Evolutionary conservation across 2,797 vertebrate genomes (phyloP), one percentile per base, ranked within the genome.

Genomic region (Pseudomugil gertrudae): DNA sequence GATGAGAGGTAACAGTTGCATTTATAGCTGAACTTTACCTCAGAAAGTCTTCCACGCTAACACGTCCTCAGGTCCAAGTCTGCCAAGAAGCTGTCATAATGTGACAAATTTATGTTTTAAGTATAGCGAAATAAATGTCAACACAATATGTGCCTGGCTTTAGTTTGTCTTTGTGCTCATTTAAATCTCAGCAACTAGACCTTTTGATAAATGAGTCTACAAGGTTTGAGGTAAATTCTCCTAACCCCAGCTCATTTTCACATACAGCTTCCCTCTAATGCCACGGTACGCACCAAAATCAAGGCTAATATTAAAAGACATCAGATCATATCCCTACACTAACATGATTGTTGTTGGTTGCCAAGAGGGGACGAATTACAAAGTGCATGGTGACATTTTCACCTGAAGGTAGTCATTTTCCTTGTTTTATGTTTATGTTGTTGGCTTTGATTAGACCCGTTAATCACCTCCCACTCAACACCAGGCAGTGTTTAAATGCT

Each of bases 401-500:
- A 66, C 30, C 73, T 54, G 80, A 79, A 92, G 89, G 90, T 92
- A 87, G 64, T 93, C 77, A 93, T 94, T 93, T 92, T 68, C 80
- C 64, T 75, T 81, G 86, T 90, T 45, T 89, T 80, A 72, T 92
- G 92, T 93, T 94, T 92, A 91, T 68, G 70, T 78, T 73, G 77
- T 66, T 84, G 88, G 88, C 85, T 90, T 90, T 90, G 82, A 87
- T 89, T 89, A 85, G 78, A 84, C 83, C 74, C 79, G 72, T 79
- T 59, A 26, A 83, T 85, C 65, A 29, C 83, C 83, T 87, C 89
- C 90, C 81, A 83, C 87, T 85, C 74, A 63, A 78, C 84, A 79
- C 84, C 78, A 93, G 75, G 77, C 81, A 38, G 84, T 92, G 88
- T 93, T 94, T 94, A 93, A 91, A 74, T 26, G 89, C 90, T 94